Base-by-base conservation (phyloP, 1,140 invertebrate genomes). In the Oncopeltus fasciatus region DNA sequence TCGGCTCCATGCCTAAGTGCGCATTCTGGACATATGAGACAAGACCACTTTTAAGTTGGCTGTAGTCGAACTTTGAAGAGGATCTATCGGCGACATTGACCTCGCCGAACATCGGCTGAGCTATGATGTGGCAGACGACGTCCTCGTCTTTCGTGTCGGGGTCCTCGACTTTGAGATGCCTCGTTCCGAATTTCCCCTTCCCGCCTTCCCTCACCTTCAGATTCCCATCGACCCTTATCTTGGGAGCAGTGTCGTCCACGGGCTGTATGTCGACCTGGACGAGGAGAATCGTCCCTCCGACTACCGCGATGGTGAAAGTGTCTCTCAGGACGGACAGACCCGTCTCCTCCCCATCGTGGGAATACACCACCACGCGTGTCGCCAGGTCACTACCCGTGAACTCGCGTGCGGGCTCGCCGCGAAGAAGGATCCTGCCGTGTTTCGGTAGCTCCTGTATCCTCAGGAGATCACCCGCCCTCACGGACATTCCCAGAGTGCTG, bases 241-340 rank as follows among this genome's bases (percentile, higher is more conserved):
- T 28, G 2, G 61, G 49, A 14, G 61, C 44, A 14, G 33, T 24
- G 61, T 62, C 61, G 51, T 62, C 61, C 4, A 62, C 29, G 8
- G 61, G 61, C 12, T 62, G 28, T 2, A 62, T 57, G 31, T 33
- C 14, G 28, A 62, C 61, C 11, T 62, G 21, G 24, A 62, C 33
- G 44, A 29, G 21, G 3, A n/a, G 56, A 1, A 12, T 29, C 9
- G 31, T 33, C 27, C 28, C n/a, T 8, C 26, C 16, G 4, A 21
- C 9, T 24, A 8, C 47, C 47, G 21, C 5, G 47, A 24, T 5
- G 47, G 47, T 49, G 47, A 49, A 49, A 8, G 8, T 49, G 18
- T 49, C 47, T n/a, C 5, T 5, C 5, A 49, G 5, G 8, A 24
- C n/a, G 8, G 47, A n/a, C 5, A 8, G 16, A 8, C 47, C 47